Conservation (phyloP, 23 tunicate species). For the Styela clava region DNA sequence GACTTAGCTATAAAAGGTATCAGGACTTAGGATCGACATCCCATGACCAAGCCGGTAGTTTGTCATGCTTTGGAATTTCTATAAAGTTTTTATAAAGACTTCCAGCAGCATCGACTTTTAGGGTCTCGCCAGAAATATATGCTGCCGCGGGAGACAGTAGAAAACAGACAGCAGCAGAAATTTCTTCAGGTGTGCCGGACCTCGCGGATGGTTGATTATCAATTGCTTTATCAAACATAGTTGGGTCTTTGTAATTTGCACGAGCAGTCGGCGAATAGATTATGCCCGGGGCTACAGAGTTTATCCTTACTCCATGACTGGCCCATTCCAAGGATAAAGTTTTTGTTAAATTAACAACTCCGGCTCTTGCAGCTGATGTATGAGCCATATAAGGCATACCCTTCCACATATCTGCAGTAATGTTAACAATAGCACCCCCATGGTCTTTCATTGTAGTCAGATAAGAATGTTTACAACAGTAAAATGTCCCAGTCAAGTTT, state of each 20-base stretch:
- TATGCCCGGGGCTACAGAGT: slow-evolving; percentile 35
- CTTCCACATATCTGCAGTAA: slow-evolving; percentile 7
- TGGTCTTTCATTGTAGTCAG: slow-evolving; percentile 27
- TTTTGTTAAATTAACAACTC: slow-evolving; percentile 22
- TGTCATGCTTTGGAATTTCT: slow-evolving; percentile 37
- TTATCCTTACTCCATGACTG: slow-evolving; percentile 10
- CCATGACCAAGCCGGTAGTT: slow-evolving; percentile 48
- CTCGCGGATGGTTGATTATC: slow-evolving; percentile 56
- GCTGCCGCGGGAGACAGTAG: slow-evolving; percentile 74
- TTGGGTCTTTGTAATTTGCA: slow-evolving; percentile 11
- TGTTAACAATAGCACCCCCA: slow-evolving; percentile 36
- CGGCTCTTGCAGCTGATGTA: slow-evolving; percentile 31
- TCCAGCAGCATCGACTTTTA: slow-evolving; percentile 89
- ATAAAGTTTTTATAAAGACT: slow-evolving; percentile 40
- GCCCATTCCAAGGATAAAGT: slow-evolving; percentile 33
- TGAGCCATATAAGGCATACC: slow-evolving; percentile 29
- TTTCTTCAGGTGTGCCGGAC: slow-evolving; percentile 65
- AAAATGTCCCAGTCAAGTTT: slow-evolving; percentile 92
- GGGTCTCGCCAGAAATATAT: slow-evolving; percentile 81
- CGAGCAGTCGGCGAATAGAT: slow-evolving; percentile 28
- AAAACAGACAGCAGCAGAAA: slow-evolving; percentile 68
- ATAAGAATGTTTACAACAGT: slow-evolving; percentile 75
- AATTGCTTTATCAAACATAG: neutral
- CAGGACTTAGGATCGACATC: slow-evolving; percentile 25
- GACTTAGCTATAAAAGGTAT: too few relatives aligned